Conservation (phyloP, 2,113 vertebrate species). For the Euleptes europaea region DNA sequence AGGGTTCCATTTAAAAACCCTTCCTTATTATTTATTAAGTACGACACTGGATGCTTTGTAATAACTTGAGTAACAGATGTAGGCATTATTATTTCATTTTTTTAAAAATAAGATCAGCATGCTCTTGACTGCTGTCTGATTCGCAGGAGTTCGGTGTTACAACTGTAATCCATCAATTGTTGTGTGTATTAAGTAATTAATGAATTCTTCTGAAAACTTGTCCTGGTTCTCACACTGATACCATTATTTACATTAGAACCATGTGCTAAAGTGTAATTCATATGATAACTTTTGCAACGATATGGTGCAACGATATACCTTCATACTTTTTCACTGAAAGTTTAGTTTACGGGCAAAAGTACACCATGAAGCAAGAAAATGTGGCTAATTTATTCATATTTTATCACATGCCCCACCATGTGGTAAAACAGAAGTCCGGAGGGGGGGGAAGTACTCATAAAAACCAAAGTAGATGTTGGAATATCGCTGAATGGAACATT, state of each 20-base stretch:
- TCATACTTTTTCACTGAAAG: not conserved
- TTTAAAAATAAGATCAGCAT: constrained; percentile 31
- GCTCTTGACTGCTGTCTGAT: constrained; percentile 2
- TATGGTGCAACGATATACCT: not conserved
- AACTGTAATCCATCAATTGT: constrained; percentile 11
- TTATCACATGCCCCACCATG: too few species aligned
- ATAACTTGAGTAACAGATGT: constrained; percentile 55
- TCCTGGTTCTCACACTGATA: constrained; percentile 11
- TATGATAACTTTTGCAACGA: too few species aligned
- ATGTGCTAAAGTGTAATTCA: not conserved
- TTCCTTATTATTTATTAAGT: constrained; percentile 55
- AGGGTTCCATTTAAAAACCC: constrained; percentile 59
- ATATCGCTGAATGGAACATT: too few species aligned
- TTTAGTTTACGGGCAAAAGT: not conserved
- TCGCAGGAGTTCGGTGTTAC: constrained; percentile 15
- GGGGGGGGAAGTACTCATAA: too few species aligned
- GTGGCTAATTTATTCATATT: too few species aligned
- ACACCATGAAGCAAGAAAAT: too few species aligned
- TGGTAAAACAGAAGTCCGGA: too few species aligned
- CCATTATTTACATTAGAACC: not conserved
- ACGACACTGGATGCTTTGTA: constrained; percentile 48
- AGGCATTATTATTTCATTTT: constrained; percentile 45
- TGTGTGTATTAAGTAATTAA: constrained; percentile 31
- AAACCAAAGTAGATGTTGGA: too few species aligned
- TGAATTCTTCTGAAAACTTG: constrained; percentile 21